These are phyloP conservation scores for Capitulum mitella DNA, from an alignment of 2,888 invertebrate species.

Conservation along the genomic window DNA sequence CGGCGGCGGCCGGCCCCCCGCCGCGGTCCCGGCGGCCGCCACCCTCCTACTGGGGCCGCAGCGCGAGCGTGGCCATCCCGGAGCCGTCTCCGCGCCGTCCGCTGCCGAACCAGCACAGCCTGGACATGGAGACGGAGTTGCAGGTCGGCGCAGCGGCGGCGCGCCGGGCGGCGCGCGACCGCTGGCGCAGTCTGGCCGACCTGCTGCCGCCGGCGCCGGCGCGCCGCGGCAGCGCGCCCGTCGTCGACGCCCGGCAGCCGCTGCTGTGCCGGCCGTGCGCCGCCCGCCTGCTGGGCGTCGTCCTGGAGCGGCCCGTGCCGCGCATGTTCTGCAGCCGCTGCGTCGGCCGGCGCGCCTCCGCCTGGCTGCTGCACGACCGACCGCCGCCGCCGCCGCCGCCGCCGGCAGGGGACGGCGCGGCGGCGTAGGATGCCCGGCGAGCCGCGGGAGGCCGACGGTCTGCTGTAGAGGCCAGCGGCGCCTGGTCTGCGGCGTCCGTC, in stretches of 20 bases:
- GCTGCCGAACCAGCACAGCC: neutral
- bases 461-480: no score
- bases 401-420: no score
- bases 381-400: neutral
- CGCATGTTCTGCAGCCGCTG: constrained; percentile 9
- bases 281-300: constrained; percentile 5
- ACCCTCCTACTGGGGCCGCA: neutral
- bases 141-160: neutral
- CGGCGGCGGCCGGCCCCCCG: neutral
- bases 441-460: no score
- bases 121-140: neutral
- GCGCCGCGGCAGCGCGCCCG: neutral
- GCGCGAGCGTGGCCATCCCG: neutral
- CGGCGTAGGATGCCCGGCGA: no score
- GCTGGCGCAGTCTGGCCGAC: no score
- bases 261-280: constrained; percentile 1
- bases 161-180: no score
- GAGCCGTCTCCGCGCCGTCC: neutral
- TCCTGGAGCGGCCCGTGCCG: constrained; percentile 26
- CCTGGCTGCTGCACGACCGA: neutral
- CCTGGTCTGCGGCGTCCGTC: no score
- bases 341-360: constrained; percentile 27
- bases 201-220: neutral
- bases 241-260: neutral
- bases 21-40: neutral